Base-by-base conservation (phyloP, 2,888 invertebrate genomes). In the Melanostoma scalare region DNA sequence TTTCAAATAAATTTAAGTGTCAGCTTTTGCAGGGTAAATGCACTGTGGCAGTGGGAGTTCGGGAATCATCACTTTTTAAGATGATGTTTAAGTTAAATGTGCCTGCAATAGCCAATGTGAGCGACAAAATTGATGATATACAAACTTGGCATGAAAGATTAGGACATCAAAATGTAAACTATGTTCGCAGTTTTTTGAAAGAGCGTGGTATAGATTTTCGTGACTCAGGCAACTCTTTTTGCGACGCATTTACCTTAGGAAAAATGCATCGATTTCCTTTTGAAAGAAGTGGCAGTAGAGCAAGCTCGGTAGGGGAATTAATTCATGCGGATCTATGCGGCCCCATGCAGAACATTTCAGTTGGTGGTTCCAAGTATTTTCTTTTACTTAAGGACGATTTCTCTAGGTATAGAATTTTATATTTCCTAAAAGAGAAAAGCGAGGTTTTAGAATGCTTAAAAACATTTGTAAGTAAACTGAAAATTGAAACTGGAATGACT, bases 141-240 rank as follows among this genome's bases (percentile, higher is more conserved):
- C 58, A 86, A 40, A 30, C 80, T 1, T 87, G 87, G 87, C 86
- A 88, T 75, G 87, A 86, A 42, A 35, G 86, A 9, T 36, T 79
- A 20, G 20, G 20, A 20, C 20, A 20, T 20, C 20, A 20, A 20
- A 20, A 20, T 20, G 20, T 20, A 1, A 20, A 20, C 20, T 20
- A 20, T 20, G 20, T 20, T 20, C 20, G 20, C 1, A 20, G 20
- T 20, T 20, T 20, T 20, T 1, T 20, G 20, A 20, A 20, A 20
- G 20, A 20, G 20, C 20, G 20, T 20, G 20, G 20, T 20, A 20
- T 20, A 20, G 20, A 20, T 20, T 20, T 1, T 20, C 20, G 20
- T 20, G 20, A 20, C 20, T 20, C 20, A 20, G 20, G 20, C 20
- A 20, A 20, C 0, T 20, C 20, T 20, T 20, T 20, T 46, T 86